Evolutionary conservation across 2,113 vertebrate genomes (phyloP), one percentile per base, ranked within the genome.

Genomic region (Physeter macrocephalus): DNA sequence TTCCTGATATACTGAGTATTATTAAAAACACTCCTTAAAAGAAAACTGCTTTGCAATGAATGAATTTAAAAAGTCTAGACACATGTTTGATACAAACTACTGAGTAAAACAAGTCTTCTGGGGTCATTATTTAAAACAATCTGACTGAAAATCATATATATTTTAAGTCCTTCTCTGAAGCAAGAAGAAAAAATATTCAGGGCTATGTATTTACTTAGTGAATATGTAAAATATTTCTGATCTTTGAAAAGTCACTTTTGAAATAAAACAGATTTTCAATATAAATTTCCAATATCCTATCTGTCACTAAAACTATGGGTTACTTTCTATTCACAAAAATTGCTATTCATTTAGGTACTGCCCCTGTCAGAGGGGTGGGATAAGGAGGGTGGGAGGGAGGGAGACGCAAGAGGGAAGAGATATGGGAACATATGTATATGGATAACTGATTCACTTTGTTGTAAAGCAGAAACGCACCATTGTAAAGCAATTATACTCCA

Each of bases 1-100:
- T 91, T 83, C 61, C 41, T 71, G 62, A 83, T 31, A 78, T 41
- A 85, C 1, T 18, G 5, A 75, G 57, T 15, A 5, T 62, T 93
- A 74, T 85, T n/a, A 93, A 21, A 90, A 57, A 90, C n/a, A 93
- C 17, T 93, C 10, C 27, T 90, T 83, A 87, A 90, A 81, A 75
- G 57, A 95, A 93, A 95, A 95, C 25, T 49, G 80, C 31, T 88
- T 75, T 91, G 67, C 82, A 96, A 31, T 74, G 49, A 92, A 92
- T 67, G 62, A 93, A 91, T 95, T 71, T 67, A 54, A 90, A 92
- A 93, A 83, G 43, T 57, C 41, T 74, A 81, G 59, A 80, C 27
- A 86, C 14, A 82, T 64, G 93, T 97, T 96, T 86, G 27, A 95
- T 82, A 95, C 29, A 81, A 92, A 89, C 95, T 64, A 92, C 23